phyloP scores from a whole-genome alignment of 1,140 invertebrate genomes.

The Brachionus rotundiformis region DNA sequence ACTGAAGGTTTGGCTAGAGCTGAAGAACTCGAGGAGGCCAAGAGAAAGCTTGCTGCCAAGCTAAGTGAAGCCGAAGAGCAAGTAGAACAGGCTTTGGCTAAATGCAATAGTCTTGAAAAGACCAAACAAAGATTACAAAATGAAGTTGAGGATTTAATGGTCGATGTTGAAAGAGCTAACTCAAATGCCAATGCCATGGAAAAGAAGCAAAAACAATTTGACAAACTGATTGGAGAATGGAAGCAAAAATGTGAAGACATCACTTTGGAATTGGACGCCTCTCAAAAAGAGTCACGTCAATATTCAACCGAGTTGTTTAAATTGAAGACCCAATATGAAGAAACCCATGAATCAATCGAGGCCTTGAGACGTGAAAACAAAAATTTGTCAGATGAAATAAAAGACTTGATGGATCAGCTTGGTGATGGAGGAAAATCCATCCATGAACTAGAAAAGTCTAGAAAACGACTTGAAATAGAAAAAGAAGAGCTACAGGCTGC shows the following conservation, averaged over 20 bases:
- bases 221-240: constrained; percentile 99
- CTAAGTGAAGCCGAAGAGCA: constrained; percentile 90
- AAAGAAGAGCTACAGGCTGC: constrained; percentile 98
- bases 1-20: constrained; percentile 75
- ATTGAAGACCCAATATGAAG: constrained; percentile 94
- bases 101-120: constrained; percentile 93
- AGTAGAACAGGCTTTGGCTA: constrained; percentile 81
- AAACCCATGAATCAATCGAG: constrained; percentile 91
- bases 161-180: constrained; percentile 85
- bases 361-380: constrained; percentile 98
- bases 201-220: constrained; percentile 99
- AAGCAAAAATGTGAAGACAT: constrained; percentile 98
- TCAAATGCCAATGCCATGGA: constrained; percentile 85
- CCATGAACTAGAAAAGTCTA: constrained; percentile 96
- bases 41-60: constrained; percentile 92
- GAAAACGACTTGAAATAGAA: constrained; percentile 95
- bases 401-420: constrained; percentile 93
- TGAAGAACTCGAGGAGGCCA: constrained; percentile 96
- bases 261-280: constrained; percentile 91
- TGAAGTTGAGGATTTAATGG: constrained; percentile 95
- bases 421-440: constrained; percentile 87
- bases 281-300: constrained; percentile 97
- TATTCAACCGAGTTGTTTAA: constrained; percentile 99
- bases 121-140: constrained; percentile 91
- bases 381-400: constrained; percentile 78